A percentile compares a stretch with the other conserved stretches of the same genome.
phyloP scores from a whole-genome alignment of 1,140 invertebrate genomes.

The Apocrypta bakeri region DNA sequence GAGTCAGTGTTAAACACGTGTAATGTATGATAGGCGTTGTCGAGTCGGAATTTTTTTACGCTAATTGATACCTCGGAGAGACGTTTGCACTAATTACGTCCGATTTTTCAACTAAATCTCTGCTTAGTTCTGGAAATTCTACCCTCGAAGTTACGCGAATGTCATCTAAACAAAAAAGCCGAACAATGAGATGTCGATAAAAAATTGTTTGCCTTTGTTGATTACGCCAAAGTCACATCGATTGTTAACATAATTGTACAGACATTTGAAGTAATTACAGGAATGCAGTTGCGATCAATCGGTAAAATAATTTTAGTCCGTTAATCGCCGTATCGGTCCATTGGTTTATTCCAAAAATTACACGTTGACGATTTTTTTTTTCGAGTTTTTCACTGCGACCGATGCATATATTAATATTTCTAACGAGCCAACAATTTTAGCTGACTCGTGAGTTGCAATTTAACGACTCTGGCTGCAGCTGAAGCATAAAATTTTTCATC shows the following conservation, averaged over 20 bases:
- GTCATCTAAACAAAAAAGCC: background rate
- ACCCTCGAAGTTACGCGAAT: too few relatives aligned
- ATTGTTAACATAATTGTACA: too few relatives aligned
- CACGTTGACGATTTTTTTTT: too few relatives aligned
- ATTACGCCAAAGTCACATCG: background rate
- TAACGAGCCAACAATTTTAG: slow-evolving; percentile 6
- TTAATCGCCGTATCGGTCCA: too few relatives aligned
- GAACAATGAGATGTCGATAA: background rate
- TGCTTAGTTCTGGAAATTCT: too few relatives aligned
- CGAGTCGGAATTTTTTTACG: background rate
- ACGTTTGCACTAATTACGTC: too few relatives aligned
- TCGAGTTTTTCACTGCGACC: background rate
- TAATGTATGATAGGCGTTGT: background rate
- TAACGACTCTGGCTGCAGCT: background rate
- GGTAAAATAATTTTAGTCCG: background rate
- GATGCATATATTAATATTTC: background rate
- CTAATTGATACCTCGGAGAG: background rate
- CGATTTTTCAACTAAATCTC: too few relatives aligned
- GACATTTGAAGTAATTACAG: too few relatives aligned
- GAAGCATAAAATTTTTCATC: slow-evolving; percentile 3
- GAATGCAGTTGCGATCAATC: background rate
- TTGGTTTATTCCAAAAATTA: background rate
- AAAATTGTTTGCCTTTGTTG: background rate
- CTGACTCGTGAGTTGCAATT: background rate
- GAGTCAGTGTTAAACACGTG: background rate